A percentile compares a stretch with the other conserved stretches of the same genome.
phyloP scores from a whole-genome alignment of 2,797 vertebrate species.

The Nannoperca australis region DNA sequence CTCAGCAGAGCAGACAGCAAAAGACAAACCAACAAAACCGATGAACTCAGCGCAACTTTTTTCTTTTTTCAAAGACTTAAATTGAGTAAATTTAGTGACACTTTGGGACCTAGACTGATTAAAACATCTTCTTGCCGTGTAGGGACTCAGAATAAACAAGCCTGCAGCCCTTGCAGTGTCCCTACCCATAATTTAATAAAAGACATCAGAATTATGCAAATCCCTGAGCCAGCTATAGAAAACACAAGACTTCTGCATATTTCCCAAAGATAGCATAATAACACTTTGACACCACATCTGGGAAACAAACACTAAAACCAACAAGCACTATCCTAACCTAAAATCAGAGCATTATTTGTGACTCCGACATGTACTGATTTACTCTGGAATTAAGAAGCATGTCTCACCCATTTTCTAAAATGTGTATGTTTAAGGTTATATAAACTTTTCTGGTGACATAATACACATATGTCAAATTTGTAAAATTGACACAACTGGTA shows the following conservation, averaged over 20 bases:
- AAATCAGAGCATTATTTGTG: constrained; percentile 38
- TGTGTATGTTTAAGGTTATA: neutral
- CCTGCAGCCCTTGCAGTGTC: constrained; percentile 47
- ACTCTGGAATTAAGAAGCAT: constrained; percentile 18
- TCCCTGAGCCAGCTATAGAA: constrained; percentile 47
- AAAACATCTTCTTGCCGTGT: constrained; percentile 61
- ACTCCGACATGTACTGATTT: constrained; percentile 21
- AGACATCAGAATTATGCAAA: constrained; percentile 52
- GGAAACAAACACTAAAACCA: constrained; percentile 50
- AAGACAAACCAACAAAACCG: constrained; percentile 38
- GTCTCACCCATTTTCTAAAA: constrained; percentile 20
- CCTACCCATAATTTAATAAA: constrained; percentile 58
- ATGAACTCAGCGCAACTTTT: constrained; percentile 36
- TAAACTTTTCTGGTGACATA: neutral
- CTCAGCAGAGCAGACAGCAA: constrained; percentile 23
- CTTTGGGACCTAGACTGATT: constrained; percentile 61
- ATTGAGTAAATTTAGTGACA: constrained; percentile 63
- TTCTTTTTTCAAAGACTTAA: constrained; percentile 31
- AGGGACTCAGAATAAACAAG: constrained; percentile 60
- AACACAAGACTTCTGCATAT: constrained; percentile 48
- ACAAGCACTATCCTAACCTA: constrained; percentile 39
- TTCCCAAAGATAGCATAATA: constrained; percentile 55
- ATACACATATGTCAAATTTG: constrained; percentile 1
- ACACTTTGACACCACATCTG: constrained; percentile 49
- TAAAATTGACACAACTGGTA: constrained; percentile 3